These are phyloP conservation scores for Tetranychus truncatus DNA, from an alignment of 2,888 invertebrate species.

Conservation along the genomic window DNA sequence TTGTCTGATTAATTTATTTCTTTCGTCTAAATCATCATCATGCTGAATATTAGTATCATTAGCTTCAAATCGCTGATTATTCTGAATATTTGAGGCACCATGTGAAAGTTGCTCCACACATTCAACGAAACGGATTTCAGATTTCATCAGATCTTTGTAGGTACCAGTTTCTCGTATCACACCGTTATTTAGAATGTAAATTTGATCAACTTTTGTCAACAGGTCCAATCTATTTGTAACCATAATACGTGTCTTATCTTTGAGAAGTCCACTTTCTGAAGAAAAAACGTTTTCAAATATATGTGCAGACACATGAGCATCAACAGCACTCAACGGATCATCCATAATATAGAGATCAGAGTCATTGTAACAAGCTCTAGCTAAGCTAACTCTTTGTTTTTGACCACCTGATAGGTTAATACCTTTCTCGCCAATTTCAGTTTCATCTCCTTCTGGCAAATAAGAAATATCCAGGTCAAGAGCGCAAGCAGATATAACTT, in stretches of 20 bases:
- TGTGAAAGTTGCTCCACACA: slow-evolving; percentile 34
- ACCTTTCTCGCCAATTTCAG: slow-evolving; percentile 74
- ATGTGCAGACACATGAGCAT: slow-evolving; percentile 36
- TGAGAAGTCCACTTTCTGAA: slow-evolving; percentile 30
- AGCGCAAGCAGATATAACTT: slow-evolving; percentile 36
- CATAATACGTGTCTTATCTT: slow-evolving; percentile 35
- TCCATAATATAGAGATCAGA: slow-evolving; percentile 37
- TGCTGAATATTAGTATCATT: slow-evolving; percentile 27
- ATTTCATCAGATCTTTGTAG: slow-evolving; percentile 35
- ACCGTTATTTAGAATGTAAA: slow-evolving; percentile 33
- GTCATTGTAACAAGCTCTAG: slow-evolving; percentile 55
- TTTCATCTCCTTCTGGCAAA: slow-evolving; percentile 63
- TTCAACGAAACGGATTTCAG: slow-evolving; percentile 35
- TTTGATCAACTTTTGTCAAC: slow-evolving; percentile 33
- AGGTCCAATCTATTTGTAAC: slow-evolving; percentile 38
- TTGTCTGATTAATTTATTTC: slow-evolving; percentile 18
- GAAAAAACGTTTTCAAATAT: slow-evolving; percentile 38
- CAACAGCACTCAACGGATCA: slow-evolving; percentile 39
- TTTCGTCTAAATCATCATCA: neutral
- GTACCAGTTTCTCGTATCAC: slow-evolving; percentile 34
- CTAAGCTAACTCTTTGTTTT: slow-evolving; percentile 41
- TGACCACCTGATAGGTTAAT: slow-evolving; percentile 10
- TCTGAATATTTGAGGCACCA: no score
- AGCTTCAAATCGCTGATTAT: slow-evolving; percentile 25
- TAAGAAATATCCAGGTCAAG: slow-evolving; percentile 35